phyloP scores from a whole-genome alignment of 1,140 invertebrate species.

The Cydia splendana region DNA sequence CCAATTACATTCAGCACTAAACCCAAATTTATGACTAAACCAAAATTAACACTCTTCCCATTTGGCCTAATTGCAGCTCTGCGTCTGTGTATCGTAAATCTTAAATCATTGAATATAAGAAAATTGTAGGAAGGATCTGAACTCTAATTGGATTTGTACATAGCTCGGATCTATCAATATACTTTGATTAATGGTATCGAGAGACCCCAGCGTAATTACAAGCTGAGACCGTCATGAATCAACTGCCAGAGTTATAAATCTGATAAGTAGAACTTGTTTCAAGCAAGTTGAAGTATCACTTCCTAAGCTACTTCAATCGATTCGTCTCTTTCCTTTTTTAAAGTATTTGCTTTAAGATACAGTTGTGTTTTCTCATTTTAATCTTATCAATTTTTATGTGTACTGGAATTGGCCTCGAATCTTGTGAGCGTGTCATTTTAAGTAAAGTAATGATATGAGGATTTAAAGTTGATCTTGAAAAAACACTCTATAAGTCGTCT shows the following conservation, averaged over 20 bases:
- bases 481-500: no score
- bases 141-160: conserved; percentile 73
- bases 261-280: conserved; percentile 72
- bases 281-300: conserved; percentile 52
- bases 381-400: conserved; percentile 57
- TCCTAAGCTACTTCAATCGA: conserved; percentile 41
- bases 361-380: conserved; percentile 46
- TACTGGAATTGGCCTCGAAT: conserved; percentile 40
- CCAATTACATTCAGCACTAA: conserved; percentile 53
- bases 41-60: conserved; percentile 65
- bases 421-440: conserved; percentile 1
- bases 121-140: conserved; percentile 70
- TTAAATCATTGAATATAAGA: conserved; percentile 56
- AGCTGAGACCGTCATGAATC: conserved; percentile 72
- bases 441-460: neutral
- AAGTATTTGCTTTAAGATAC: conserved; percentile 24
- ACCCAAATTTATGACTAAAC: conserved; percentile 67
- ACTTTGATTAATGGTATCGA: conserved; percentile 75
- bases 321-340: conserved; percentile 23
- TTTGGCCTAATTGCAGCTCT: conserved; percentile 63
- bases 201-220: conserved; percentile 69
- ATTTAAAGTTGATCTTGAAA: neutral
- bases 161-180: conserved; percentile 74
- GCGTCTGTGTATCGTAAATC: conserved; percentile 62
- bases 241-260: conserved; percentile 71